phyloP scores from a whole-genome alignment of 2,888 invertebrate genomes.

The Stenotaenia linearis region DNA sequence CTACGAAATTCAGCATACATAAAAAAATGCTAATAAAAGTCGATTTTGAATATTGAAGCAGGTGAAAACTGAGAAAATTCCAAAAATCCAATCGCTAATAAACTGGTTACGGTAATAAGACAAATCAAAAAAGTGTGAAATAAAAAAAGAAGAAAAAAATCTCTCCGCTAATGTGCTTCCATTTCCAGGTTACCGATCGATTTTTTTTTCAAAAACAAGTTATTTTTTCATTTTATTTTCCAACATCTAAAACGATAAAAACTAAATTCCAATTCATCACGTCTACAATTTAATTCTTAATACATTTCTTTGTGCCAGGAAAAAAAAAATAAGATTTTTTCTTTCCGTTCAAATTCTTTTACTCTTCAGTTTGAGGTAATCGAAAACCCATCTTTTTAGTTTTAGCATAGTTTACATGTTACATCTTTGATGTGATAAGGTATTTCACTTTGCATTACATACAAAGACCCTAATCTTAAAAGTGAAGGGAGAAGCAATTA shows the following conservation, averaged over 20 bases:
- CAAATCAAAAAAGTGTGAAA: neutral
- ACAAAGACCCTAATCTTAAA: constrained; percentile 1
- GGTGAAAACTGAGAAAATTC: no score
- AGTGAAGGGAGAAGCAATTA: neutral
- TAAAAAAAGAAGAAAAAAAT: neutral
- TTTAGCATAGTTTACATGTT: neutral
- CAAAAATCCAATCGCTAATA: neutral
- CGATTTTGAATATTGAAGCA: no score
- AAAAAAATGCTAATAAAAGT: neutral
- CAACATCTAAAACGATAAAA: neutral
- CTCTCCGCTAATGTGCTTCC: neutral
- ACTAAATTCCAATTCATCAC: constrained; percentile 1
- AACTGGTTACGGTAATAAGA: neutral
- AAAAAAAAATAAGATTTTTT: neutral
- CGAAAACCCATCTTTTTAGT: neutral
- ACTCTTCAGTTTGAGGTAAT: neutral
- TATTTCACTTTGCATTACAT: neutral
- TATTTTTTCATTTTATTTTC: neutral
- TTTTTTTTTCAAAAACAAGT: neutral
- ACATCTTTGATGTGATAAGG: neutral
- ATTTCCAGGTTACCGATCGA: neutral
- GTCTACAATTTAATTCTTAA: neutral
- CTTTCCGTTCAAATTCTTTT: neutral
- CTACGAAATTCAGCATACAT: neutral
- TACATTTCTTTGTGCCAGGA: neutral